A percentile compares a stretch with the other conserved stretches of the same genome.
These are phyloP conservation scores for Cabera pusaria DNA, from an alignment of 2,888 invertebrate species.

Conservation along the genomic window DNA sequence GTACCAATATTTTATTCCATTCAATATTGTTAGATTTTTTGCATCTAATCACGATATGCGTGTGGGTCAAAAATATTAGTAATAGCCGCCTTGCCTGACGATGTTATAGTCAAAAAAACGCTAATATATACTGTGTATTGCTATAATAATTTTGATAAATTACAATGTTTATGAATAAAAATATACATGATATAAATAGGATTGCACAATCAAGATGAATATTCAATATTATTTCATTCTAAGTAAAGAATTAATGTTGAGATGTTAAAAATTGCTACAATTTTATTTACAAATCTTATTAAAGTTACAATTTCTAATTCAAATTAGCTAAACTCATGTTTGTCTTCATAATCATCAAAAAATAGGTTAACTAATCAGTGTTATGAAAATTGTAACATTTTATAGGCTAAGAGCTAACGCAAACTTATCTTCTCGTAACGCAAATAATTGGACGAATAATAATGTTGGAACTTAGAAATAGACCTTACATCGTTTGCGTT, in stretches of 20 bases:
- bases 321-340: constrained; percentile 15
- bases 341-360: constrained; percentile 15
- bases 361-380: constrained; percentile 1
- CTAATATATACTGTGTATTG: too few relatives aligned
- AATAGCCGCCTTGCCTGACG: too few relatives aligned
- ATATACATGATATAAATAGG: constrained; percentile 19
- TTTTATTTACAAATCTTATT: constrained; percentile 20
- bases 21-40: too few relatives aligned
- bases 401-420: constrained; percentile 2
- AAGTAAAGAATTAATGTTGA: constrained; percentile 7
- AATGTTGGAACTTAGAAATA: too few relatives aligned
- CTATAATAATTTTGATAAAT: too few relatives aligned
- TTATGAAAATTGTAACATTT: constrained; percentile 4
- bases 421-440: too few relatives aligned
- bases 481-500: not conserved
- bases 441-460: too few relatives aligned
- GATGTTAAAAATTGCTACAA: constrained; percentile 22
- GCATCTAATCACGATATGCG: too few relatives aligned
- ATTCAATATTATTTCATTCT: constrained; percentile 4
- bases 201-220: constrained; percentile 21
- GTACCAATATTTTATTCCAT: too few relatives aligned
- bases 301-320: constrained; percentile 13
- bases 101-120: too few relatives aligned
- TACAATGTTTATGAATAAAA: not conserved
- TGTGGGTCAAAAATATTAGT: too few relatives aligned